Base-by-base conservation (phyloP, 2,888 invertebrate species). In the Erannis defoliaria region DNA sequence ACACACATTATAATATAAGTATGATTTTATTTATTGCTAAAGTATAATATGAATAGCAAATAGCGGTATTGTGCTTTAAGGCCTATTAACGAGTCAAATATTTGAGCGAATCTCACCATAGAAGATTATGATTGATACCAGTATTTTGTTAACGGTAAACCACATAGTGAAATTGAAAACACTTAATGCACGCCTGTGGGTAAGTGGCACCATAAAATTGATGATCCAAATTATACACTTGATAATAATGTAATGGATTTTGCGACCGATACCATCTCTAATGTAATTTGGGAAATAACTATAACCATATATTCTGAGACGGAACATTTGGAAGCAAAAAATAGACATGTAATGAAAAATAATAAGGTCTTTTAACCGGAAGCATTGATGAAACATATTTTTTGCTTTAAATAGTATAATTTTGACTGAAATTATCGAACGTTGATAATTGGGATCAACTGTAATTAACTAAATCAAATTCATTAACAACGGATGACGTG, bases 101-200 rank as follows among this genome's bases (percentile, higher is more conserved):
- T 78, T 78, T 74, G 75, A 74, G 78, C 77, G 80, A 84, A 84
- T 82, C 81, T 73, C 72, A 60, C 75, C 74, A 75, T 72, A 77
- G 79, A 79, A 81, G 77, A 86, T 85, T 84, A 84, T 85, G 87
- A 87, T 87, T 87, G 82, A 88, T 87, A 80, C 76, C 71, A 81
- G 80, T 81, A 85, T 84, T 86, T 83, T 81, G 80, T 68, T 87
- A 88, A 86, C 86, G 84, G 87, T 86, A 83, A 76, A 78, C 70
- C 79, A 78, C 79, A 68, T 58, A 71, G 72, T 74, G 70, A 82
- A 78, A 79, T 79, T 79, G 76, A 76, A 76, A 74, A 75, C 72
- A 73, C 68, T 74, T 76, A 77, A 77, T 73, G 72, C 71, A 73
- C 66, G 67, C 74, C 74, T 71, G 74, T 76, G 73, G 72, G 75